These are phyloP conservation scores for Pheosia gnoma DNA, from an alignment of 2,888 invertebrate genomes.

Conservation along the genomic window DNA sequence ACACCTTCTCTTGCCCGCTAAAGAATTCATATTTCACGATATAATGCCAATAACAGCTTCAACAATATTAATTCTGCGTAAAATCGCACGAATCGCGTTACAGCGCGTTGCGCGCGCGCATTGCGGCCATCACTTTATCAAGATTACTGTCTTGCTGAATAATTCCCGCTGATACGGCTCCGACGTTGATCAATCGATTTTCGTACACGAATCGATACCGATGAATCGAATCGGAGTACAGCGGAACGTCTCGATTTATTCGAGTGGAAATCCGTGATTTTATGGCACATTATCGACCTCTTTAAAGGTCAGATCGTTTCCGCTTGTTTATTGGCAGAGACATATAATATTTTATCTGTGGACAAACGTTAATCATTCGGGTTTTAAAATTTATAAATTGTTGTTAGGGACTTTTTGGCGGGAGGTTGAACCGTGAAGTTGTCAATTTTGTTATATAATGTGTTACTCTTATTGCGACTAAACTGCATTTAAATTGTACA, in stretches of 20 bases:
- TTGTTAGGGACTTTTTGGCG: not conserved
- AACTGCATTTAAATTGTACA: not conserved
- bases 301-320: constrained; percentile 27
- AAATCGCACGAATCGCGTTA: constrained; percentile 24
- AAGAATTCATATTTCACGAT: constrained; percentile 5
- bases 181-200: constrained; percentile 77
- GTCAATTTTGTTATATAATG: too few relatives aligned
- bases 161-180: constrained; percentile 62
- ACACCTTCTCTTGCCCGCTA: not conserved
- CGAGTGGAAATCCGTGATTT: constrained; percentile 48
- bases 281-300: constrained; percentile 27
- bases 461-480: not conserved
- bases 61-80: constrained; percentile 29
- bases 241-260: constrained; percentile 51
- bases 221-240: constrained; percentile 43
- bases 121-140: constrained; percentile 61
- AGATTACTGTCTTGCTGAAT: constrained; percentile 71
- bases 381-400: not conserved
- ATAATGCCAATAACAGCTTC: constrained; percentile 1
- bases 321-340: constrained; percentile 24
- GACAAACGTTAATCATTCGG: constrained; percentile 16
- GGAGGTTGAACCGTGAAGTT: too few relatives aligned
- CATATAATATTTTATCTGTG: constrained; percentile 20
- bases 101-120: constrained; percentile 38
- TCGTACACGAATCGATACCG: constrained; percentile 47